Percentiles rank a stretch among this genome's conserved stretches.
Conservation (phyloP, 2,797 vertebrate genomes). For the Iguana delicatissima region DNA sequence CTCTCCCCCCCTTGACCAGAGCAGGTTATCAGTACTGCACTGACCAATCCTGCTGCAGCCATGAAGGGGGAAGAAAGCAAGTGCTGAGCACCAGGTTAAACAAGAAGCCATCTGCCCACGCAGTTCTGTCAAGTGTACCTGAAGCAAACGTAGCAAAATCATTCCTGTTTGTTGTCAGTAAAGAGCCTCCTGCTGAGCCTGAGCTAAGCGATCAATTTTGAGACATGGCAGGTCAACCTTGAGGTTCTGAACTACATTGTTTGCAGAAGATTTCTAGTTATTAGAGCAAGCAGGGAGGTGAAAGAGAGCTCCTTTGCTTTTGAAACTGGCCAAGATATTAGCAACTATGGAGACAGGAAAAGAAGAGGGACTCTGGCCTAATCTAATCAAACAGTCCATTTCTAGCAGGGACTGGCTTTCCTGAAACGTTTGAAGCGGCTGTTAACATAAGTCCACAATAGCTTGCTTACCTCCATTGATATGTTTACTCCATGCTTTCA, state of each 20-base stretch:
- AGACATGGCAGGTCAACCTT: constrained; percentile 56
- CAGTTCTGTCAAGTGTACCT: constrained; percentile 11
- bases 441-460: background rate
- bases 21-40: background rate
- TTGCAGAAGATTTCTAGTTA: constrained; percentile 64
- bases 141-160: background rate
- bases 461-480: background rate
- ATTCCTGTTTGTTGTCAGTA: constrained; percentile 31
- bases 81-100: constrained; percentile 34
- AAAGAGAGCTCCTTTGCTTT: constrained; percentile 43
- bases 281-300: constrained; percentile 49
- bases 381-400: background rate
- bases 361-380: constrained; percentile 33
- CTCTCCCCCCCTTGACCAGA: background rate
- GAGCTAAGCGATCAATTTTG: constrained; percentile 51
- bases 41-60: background rate
- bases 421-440: background rate
- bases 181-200: constrained; percentile 39
- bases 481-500: background rate
- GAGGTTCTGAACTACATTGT: constrained; percentile 59
- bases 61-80: background rate
- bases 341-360: constrained; percentile 33
- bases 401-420: constrained; percentile 41
- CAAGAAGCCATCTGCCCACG: constrained; percentile 32
- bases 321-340: constrained; percentile 40